Conservation (phyloP, 2,888 invertebrate genomes). For the Dolomedes plantarius region DNA sequence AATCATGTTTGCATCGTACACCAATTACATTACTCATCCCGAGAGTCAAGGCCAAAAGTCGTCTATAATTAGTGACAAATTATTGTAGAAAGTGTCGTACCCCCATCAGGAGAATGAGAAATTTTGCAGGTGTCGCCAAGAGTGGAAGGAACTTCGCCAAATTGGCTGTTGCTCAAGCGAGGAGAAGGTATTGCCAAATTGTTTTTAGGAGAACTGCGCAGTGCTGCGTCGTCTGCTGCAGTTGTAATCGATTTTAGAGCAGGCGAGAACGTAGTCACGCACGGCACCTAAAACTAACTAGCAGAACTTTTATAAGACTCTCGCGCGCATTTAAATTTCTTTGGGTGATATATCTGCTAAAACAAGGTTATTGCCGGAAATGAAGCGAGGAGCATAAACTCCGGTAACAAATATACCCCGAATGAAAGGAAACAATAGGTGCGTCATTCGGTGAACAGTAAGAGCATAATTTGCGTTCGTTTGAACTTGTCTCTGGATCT, state of each 20-base stretch:
- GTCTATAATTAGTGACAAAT: not conserved
- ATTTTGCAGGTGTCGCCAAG: constrained; percentile 4
- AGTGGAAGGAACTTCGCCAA: constrained; percentile 1
- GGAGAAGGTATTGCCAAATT: constrained; percentile 20
- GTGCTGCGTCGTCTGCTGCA: constrained; percentile 54
- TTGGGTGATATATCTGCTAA: too few species aligned
- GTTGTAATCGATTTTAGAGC: constrained; percentile 42
- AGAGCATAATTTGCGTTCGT: too few species aligned
- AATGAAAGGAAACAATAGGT: too few species aligned
- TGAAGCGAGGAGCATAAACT: too few species aligned
- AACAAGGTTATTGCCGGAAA: too few species aligned
- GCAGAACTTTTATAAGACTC: not conserved
- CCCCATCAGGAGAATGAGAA: not conserved
- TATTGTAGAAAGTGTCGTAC: not conserved
- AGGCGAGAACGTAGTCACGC: not conserved
- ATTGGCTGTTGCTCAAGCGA: constrained; percentile 45
- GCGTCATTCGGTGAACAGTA: too few species aligned
- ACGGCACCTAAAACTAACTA: not conserved
- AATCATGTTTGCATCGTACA: too few species aligned
- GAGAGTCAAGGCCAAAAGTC: not conserved
- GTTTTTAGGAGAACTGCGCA: constrained; percentile 51
- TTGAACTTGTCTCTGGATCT: too few species aligned
- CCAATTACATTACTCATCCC: too few species aligned
- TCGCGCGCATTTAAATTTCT: not conserved
- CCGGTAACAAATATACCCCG: too few species aligned